phyloP scores from a whole-genome alignment of 2,888 invertebrate genomes.

The Mesodorylaimus sp. region DNA sequence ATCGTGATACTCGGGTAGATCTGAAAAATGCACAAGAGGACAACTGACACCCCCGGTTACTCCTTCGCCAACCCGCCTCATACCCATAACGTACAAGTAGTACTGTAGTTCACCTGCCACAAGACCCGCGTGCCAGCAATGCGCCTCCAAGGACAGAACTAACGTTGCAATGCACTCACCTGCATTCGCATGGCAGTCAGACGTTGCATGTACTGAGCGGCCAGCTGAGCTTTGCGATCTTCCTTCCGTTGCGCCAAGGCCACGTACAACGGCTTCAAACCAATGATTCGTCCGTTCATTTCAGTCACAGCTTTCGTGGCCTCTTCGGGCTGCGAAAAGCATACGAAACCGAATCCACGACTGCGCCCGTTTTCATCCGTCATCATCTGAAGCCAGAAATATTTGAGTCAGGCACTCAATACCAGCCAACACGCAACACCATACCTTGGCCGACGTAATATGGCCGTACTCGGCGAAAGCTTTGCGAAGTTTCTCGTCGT shows the following conservation, averaged over 20 bases:
- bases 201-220: conserved; percentile 94
- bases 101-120: too few species aligned
- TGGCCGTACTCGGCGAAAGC: conserved; percentile 90
- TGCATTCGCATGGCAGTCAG: conserved; percentile 70
- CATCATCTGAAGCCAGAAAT: too few species aligned
- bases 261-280: conserved; percentile 90
- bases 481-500: conserved; percentile 82
- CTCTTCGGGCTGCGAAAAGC: conserved; percentile 90
- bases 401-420: too few species aligned
- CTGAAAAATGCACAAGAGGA: too few species aligned
- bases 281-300: conserved; percentile 93
- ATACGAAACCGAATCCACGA: conserved; percentile 91
- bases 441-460: conserved; percentile 87
- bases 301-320: conserved; percentile 98
- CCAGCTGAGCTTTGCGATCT: conserved; percentile 90
- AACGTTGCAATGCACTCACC: too few species aligned
- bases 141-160: too few species aligned
- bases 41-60: too few species aligned
- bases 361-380: conserved; percentile 56
- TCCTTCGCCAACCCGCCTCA: too few species aligned
- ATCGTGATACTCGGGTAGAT: too few species aligned
- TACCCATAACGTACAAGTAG: too few species aligned
- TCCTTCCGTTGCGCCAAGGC: conserved; percentile 97
- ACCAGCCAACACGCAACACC: too few species aligned
- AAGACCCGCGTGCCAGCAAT: too few species aligned